phyloP scores from a whole-genome alignment of 2,888 invertebrate genomes.

The Dynastes maya region DNA sequence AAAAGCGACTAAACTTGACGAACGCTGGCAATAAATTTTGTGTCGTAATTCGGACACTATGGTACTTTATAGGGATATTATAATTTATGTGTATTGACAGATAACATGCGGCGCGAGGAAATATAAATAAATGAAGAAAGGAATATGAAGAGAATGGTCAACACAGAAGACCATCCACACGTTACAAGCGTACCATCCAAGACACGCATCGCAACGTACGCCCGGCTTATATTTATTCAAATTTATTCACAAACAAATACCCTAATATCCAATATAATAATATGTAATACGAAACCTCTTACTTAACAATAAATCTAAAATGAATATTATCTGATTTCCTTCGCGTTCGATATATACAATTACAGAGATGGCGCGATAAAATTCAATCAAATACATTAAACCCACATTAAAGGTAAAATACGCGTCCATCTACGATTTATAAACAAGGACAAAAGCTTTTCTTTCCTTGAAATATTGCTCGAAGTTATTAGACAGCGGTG shows the following conservation, averaged over 20 bases:
- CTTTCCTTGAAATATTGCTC: slow-evolving; percentile 12
- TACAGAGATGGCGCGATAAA: slow-evolving; percentile 43
- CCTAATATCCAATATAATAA: slow-evolving; percentile 56
- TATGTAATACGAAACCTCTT: slow-evolving; percentile 60
- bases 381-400: slow-evolving; percentile 49
- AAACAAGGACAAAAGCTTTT: slow-evolving; percentile 12
- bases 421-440: slow-evolving; percentile 16
- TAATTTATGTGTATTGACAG: slow-evolving; percentile 47
- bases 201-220: slow-evolving; percentile 18
- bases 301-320: slow-evolving; percentile 60
- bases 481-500: slow-evolving; percentile 36
- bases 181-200: slow-evolving; percentile 14
- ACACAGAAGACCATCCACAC: slow-evolving; percentile 33
- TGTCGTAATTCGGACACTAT: slow-evolving; percentile 47
- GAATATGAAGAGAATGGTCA: slow-evolving; percentile 39
- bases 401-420: slow-evolving; percentile 46
- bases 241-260: slow-evolving; percentile 46
- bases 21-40: slow-evolving; percentile 43
- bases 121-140: slow-evolving; percentile 46
- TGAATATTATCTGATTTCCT: slow-evolving; percentile 55
- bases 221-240: slow-evolving; percentile 37
- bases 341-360: slow-evolving; percentile 46
- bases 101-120: slow-evolving; percentile 45
- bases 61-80: slow-evolving; percentile 43
- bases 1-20: slow-evolving; percentile 43